A percentile compares a stretch with the other conserved stretches of the same genome.
Conservation (phyloP, 2,113 vertebrate species). For the Protobothrops flavoviridis region DNA sequence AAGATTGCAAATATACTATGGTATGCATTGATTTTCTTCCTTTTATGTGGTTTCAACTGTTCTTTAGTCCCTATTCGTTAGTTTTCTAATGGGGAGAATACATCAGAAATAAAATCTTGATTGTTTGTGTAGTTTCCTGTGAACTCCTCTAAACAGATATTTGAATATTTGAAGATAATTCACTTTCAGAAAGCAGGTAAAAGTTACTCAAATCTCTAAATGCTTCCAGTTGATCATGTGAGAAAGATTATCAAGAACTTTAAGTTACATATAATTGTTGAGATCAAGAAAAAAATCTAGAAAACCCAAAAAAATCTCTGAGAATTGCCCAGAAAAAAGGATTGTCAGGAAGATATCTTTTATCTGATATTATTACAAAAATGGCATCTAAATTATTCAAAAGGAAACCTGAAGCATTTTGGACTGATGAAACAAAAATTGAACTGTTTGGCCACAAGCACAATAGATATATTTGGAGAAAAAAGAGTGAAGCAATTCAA, state of each 20-base stretch:
- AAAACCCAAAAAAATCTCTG: background rate
- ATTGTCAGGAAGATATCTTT: background rate
- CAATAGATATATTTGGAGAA: background rate
- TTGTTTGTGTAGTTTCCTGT: background rate
- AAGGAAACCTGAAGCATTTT: background rate
- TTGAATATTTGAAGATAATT: background rate
- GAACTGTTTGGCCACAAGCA: background rate
- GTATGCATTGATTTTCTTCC: background rate
- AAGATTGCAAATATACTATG: too few relatives aligned
- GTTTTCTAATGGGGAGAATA: background rate
- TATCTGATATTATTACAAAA: background rate
- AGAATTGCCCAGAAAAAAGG: too few relatives aligned
- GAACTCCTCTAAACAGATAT: background rate
- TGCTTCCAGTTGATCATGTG: background rate
- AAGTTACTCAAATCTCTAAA: background rate
- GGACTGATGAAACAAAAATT: background rate
- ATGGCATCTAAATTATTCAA: background rate
- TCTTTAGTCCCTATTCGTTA: background rate
- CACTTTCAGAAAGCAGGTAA: background rate
- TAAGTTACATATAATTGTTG: background rate
- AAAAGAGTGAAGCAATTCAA: background rate
- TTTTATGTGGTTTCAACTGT: background rate
- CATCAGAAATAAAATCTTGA: background rate
- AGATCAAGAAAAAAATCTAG: background rate
- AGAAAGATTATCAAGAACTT: background rate